Conservation (phyloP, 2,113 vertebrate species). For the Clarias gariepinus region DNA sequence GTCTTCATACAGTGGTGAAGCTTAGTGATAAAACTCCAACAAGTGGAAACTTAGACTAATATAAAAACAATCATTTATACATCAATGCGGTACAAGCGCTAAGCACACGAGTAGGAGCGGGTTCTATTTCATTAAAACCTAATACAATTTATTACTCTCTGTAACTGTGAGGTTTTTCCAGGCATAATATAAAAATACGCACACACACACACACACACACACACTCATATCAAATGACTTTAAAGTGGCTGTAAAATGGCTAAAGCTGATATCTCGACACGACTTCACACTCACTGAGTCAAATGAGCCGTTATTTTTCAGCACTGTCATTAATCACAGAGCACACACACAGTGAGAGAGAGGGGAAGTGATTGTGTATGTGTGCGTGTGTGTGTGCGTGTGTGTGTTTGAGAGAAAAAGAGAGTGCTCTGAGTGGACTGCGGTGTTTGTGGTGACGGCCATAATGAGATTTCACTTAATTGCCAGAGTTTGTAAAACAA, state of each 20-base stretch:
- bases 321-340: slow-evolving; percentile 40
- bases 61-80: background rate
- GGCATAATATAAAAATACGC: background rate
- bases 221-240: slow-evolving; percentile 26
- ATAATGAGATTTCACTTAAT: slow-evolving; percentile 49
- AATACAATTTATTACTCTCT: background rate
- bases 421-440: slow-evolving; percentile 20
- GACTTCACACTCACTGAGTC: slow-evolving; percentile 27
- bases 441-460: slow-evolving; percentile 27
- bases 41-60: background rate
- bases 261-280: slow-evolving; percentile 36
- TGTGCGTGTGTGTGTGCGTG: slow-evolving; percentile 11
- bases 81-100: background rate
- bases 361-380: background rate
- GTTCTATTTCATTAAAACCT: background rate
- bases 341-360: background rate
- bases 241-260: slow-evolving; percentile 29
- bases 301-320: slow-evolving; percentile 32
- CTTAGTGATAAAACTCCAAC: background rate
- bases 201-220: slow-evolving; percentile 28
- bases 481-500: slow-evolving; percentile 35
- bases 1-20: background rate
- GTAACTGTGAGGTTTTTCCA: background rate
- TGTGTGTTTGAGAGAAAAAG: slow-evolving; percentile 17
- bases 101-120: background rate